These are phyloP conservation scores for Spheniscus mendiculus DNA, from an alignment of 2,113 vertebrate genomes.

Conservation along the genomic window DNA sequence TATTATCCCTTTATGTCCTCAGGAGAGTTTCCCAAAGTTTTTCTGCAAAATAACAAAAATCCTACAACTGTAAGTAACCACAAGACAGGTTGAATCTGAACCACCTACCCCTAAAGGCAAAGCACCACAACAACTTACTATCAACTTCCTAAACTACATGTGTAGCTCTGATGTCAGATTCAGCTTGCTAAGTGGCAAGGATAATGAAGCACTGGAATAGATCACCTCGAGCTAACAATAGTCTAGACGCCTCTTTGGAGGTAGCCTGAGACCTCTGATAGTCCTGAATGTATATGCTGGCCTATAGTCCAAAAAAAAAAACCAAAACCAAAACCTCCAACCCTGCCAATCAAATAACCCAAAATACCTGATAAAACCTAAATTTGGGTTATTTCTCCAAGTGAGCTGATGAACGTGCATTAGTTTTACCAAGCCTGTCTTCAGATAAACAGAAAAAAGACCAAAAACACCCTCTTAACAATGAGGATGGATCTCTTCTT, in stretches of 20 bases:
- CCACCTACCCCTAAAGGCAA: neutral
- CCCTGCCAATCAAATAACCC: neutral
- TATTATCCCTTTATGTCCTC: neutral
- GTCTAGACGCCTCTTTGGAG: neutral
- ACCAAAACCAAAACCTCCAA: neutral
- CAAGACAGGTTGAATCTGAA: neutral
- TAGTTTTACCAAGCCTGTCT: neutral
- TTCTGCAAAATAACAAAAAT: neutral
- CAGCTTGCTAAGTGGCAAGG: neutral
- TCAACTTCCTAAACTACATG: neutral
- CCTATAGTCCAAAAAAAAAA: too few species aligned
- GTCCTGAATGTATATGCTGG: neutral
- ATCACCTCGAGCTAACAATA: fast-evolving
- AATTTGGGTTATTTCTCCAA: neutral
- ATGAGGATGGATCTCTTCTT: neutral
- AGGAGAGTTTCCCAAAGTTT: neutral
- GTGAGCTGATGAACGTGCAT: neutral
- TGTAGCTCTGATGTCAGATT: neutral
- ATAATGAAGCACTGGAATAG: neutral
- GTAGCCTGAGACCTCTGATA: neutral
- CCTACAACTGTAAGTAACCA: neutral
- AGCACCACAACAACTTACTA: neutral
- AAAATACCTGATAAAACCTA: neutral
- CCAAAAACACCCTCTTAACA: fast-evolving
- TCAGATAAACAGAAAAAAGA: neutral